A percentile compares a stretch with the other conserved stretches of the same genome.
Conservation (phyloP, 2,113 vertebrate species). For the Mobula hypostoma region DNA sequence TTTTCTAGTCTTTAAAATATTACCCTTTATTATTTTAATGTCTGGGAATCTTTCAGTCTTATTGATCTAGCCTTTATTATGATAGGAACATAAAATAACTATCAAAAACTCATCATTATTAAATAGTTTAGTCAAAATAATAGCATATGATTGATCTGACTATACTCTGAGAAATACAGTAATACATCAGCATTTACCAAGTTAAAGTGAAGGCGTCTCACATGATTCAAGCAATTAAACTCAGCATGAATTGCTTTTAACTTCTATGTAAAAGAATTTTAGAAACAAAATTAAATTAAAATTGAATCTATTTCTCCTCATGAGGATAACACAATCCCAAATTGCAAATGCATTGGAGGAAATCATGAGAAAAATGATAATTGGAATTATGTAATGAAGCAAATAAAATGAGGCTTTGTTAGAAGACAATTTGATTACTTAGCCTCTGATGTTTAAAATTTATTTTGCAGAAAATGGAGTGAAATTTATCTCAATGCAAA, state of each 20-base stretch:
- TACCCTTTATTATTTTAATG: too few relatives aligned
- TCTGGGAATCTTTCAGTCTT: too few relatives aligned
- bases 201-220: background rate
- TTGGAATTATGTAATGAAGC: background rate
- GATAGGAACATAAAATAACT: background rate
- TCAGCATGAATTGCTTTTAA: background rate
- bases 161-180: background rate
- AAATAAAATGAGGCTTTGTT: background rate
- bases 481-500: background rate
- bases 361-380: background rate
- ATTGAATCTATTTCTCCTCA: background rate
- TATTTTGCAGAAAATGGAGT: background rate
- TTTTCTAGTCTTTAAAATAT: too few relatives aligned
- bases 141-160: background rate
- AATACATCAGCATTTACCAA: background rate
- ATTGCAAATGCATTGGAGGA: background rate
- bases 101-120: background rate
- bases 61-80: too few relatives aligned
- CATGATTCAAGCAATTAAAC: background rate
- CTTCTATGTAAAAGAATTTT: background rate
- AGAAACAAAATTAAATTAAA: background rate
- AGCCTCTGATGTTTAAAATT: background rate
- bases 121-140: background rate
- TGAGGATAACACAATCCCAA: background rate
- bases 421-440: background rate